Evolutionary conservation across 2,888 invertebrate genomes (phyloP).

Genomic region (Hoplodrina ambigua): DNA sequence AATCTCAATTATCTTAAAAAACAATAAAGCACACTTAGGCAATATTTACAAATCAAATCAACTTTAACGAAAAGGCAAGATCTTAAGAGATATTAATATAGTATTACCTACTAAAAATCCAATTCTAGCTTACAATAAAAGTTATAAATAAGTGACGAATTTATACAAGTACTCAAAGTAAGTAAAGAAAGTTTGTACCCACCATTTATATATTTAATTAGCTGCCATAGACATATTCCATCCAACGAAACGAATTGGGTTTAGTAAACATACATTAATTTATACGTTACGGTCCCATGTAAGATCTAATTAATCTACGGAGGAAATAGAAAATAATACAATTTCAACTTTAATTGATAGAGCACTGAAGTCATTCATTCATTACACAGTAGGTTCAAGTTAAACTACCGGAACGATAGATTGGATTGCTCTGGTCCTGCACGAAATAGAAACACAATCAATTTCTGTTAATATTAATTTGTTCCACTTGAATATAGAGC

Average conservation of each 20-base stretch:
- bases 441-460: conserved; percentile 73
- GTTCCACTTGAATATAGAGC: conserved; percentile 74
- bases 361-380: conserved; percentile 80
- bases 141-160: conserved; percentile 53
- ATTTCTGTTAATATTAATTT: conserved; percentile 71
- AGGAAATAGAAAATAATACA: conserved; percentile 85
- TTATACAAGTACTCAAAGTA: conserved; percentile 37
- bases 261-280: conserved; percentile 84
- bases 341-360: conserved; percentile 83
- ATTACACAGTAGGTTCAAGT: conserved; percentile 70
- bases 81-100: conserved; percentile 12
- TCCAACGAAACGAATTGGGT: conserved; percentile 72
- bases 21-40: conserved; percentile 35
- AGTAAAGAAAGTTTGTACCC: conserved; percentile 71
- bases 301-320: conserved; percentile 85
- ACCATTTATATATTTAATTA: conserved; percentile 85
- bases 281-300: conserved; percentile 84
- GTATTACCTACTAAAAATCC: not conserved
- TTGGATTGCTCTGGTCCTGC: conserved; percentile 65
- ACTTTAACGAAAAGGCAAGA: conserved; percentile 20
- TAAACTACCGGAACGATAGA: conserved; percentile 64
- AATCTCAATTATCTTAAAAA: conserved; percentile 56
- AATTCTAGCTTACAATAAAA: conserved; percentile 25
- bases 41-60: conserved; percentile 31
- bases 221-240: conserved; percentile 77